A percentile compares a stretch with the other conserved stretches of the same genome.
Evolutionary conservation across 2,797 vertebrate species (phyloP).

Genomic region (Acanthopagrus latus): DNA sequence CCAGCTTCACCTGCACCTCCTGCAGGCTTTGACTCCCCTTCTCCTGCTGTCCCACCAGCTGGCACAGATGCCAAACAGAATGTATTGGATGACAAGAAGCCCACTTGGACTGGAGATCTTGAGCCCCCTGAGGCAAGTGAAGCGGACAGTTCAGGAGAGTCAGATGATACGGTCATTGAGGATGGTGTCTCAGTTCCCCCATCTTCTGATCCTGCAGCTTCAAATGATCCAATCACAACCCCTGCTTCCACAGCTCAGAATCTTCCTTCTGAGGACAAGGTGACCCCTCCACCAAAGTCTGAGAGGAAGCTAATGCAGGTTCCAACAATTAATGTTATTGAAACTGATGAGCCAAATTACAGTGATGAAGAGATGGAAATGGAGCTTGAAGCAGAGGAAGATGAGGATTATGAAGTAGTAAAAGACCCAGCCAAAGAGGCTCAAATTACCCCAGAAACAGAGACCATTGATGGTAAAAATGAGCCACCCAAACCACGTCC

Average conservation of each 20-base stretch:
- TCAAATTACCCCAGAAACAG: slow-evolving; percentile 29
- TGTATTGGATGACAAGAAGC: slow-evolving; percentile 43
- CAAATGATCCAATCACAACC: slow-evolving; percentile 33
- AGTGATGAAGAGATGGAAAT: slow-evolving; percentile 82
- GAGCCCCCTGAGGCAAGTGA: slow-evolving; percentile 80
- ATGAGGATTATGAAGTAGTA: slow-evolving; percentile 71
- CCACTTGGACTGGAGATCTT: slow-evolving; percentile 60
- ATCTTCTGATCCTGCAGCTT: slow-evolving; percentile 36
- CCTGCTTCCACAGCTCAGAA: slow-evolving; percentile 10
- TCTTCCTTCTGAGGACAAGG: slow-evolving; percentile 51
- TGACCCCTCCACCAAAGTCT: slow-evolving; percentile 44
- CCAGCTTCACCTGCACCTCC: slow-evolving; percentile 67
- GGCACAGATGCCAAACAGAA: slow-evolving; percentile 36
- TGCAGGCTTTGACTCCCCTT: slow-evolving; percentile 65
- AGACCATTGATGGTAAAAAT: slow-evolving; percentile 44
- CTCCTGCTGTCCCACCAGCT: slow-evolving; percentile 31
- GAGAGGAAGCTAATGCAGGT: slow-evolving; percentile 82
- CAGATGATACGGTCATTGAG: slow-evolving; percentile 92
- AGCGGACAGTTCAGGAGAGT: slow-evolving; percentile 92
- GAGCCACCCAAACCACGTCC: slow-evolving; percentile 57
- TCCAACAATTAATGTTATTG: slow-evolving; percentile 89
- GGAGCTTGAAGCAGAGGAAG: slow-evolving; percentile 73
- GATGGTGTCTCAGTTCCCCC: slow-evolving; percentile 67
- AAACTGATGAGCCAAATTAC: slow-evolving; percentile 86
- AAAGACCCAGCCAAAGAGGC: slow-evolving; percentile 62